A percentile compares a stretch with the other conserved stretches of the same genome.
Conservation (phyloP, 2,797 vertebrate genomes). For the Sebastes kiyomatsui region DNA sequence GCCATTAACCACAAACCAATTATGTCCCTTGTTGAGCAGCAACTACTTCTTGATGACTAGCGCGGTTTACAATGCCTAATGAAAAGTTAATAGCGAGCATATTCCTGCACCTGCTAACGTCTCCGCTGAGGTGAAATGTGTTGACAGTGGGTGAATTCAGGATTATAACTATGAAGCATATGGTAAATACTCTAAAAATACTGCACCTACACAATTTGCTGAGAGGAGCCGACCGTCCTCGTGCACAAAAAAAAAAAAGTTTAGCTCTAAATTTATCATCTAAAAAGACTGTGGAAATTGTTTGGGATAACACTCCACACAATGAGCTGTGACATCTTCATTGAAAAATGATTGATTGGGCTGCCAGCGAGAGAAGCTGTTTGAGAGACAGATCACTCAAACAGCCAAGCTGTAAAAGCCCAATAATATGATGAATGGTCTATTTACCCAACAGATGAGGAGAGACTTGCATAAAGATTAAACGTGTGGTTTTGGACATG, state of each 20-base stretch:
- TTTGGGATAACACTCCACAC: slow-evolving; percentile 67
- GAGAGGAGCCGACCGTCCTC: background rate
- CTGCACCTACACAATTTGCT: background rate
- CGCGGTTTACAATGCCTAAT: slow-evolving; percentile 57
- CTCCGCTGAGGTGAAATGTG: slow-evolving; percentile 41
- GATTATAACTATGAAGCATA: background rate
- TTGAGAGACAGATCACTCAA: slow-evolving; percentile 78
- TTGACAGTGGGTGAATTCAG: slow-evolving; percentile 21
- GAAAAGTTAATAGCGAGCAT: slow-evolving; percentile 62
- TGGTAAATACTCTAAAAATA: background rate
- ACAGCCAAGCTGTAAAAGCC: slow-evolving; percentile 72
- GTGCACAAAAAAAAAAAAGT: slow-evolving; percentile 10
- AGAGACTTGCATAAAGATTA: slow-evolving; percentile 70
- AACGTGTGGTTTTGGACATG: slow-evolving; percentile 56
- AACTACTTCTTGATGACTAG: slow-evolving; percentile 69
- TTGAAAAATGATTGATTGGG: slow-evolving; percentile 79
- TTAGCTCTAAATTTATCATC: slow-evolving; percentile 59
- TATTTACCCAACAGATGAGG: slow-evolving; percentile 76
- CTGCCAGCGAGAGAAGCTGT: slow-evolving; percentile 61
- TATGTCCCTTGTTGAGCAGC: slow-evolving; percentile 57
- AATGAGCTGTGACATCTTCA: slow-evolving; percentile 79
- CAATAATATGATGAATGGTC: slow-evolving; percentile 78
- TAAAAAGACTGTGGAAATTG: slow-evolving; percentile 46
- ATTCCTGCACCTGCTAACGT: slow-evolving; percentile 53
- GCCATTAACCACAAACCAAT: slow-evolving; percentile 63